Evolutionary conservation across 2,797 vertebrate species (phyloP).

Genomic region (Alosa sapidissima): DNA sequence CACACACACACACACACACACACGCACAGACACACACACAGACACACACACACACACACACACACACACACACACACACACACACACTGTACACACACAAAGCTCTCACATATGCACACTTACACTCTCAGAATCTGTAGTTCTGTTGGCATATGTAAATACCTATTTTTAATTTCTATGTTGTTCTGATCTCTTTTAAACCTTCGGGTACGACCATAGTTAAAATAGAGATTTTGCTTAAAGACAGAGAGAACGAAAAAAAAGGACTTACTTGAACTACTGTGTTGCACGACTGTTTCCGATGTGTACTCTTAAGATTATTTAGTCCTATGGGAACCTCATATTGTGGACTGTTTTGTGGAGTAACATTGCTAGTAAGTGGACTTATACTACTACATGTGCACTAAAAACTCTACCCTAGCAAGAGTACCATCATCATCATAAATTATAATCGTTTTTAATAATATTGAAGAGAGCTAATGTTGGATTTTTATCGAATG

Average conservation of each 20-base stretch:
- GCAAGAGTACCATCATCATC: not conserved
- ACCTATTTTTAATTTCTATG: constrained; percentile 49
- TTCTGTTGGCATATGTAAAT: constrained; percentile 65
- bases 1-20: constrained; percentile 8
- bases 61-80: constrained; percentile 7
- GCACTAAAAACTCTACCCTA: not conserved
- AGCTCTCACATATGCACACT: not conserved
- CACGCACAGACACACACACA: not conserved
- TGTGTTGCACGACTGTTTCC: constrained; percentile 47
- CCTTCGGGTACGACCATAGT: constrained; percentile 1
- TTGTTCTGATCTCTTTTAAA: constrained; percentile 56
- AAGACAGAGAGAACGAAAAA: constrained; percentile 23
- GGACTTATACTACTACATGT: not conserved
- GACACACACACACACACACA: not conserved
- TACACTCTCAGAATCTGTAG: constrained; percentile 48
- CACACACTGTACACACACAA: not conserved
- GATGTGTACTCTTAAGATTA: constrained; percentile 3
- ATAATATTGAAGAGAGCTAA: not conserved
- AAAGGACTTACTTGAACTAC: constrained; percentile 75
- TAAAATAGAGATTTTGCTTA: constrained; percentile 15
- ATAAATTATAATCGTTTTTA: not conserved
- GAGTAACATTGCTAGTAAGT: not conserved
- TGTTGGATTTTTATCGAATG: not conserved
- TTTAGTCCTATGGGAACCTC: not conserved
- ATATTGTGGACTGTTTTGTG: not conserved